phyloP scores from a whole-genome alignment of 2,797 vertebrate genomes.

The Cirrhinus mrigala region DNA sequence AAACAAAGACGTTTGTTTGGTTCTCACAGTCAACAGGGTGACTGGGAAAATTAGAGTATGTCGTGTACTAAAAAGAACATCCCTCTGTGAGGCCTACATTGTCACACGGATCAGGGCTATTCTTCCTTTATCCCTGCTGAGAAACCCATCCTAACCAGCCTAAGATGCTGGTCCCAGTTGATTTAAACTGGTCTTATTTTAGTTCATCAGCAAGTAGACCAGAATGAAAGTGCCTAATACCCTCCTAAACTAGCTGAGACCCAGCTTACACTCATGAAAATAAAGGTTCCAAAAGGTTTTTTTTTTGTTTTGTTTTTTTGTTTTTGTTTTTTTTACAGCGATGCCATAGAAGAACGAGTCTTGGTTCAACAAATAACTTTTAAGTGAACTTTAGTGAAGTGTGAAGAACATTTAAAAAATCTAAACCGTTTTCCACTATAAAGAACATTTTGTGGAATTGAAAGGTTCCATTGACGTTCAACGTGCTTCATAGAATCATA shows the following conservation, averaged over 20 bases:
- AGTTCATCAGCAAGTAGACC: neutral
- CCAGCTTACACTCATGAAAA: too few relatives aligned
- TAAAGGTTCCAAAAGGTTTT: too few relatives aligned
- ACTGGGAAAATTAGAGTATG: slow-evolving; percentile 28
- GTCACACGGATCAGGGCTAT: slow-evolving; percentile 13
- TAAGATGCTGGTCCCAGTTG: neutral
- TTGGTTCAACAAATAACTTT: neutral
- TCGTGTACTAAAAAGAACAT: neutral
- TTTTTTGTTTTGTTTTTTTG: too few relatives aligned
- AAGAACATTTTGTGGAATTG: neutral
- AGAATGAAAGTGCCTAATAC: neutral
- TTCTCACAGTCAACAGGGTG: slow-evolving; percentile 49
- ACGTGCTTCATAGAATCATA: neutral
- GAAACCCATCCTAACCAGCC: neutral
- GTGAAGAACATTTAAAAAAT: neutral
- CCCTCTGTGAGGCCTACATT: neutral
- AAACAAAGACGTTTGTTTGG: slow-evolving; percentile 61
- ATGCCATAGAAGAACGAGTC: neutral
- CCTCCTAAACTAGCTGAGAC: neutral
- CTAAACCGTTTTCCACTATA: neutral
- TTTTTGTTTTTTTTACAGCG: neutral
- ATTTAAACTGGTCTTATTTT: neutral
- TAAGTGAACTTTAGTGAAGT: neutral
- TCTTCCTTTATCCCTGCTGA: neutral
- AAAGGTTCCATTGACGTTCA: neutral